phyloP scores from a whole-genome alignment of 2,797 vertebrate species.

The Urocyon cinereoargenteus region DNA sequence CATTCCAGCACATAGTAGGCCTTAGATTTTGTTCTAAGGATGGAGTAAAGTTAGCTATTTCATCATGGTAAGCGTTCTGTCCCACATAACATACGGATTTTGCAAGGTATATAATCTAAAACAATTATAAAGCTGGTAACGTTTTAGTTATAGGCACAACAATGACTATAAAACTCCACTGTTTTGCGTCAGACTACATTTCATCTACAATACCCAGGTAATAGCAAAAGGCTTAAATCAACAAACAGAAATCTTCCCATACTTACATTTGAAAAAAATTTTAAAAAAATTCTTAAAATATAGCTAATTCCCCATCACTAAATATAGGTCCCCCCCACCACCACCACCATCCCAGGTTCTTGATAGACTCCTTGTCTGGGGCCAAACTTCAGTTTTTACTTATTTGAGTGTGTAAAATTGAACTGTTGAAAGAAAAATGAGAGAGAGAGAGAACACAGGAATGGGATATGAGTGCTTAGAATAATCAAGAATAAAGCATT shows the following conservation, averaged over 20 bases:
- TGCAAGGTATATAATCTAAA: conserved; percentile 23
- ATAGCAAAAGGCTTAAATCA: conserved; percentile 9
- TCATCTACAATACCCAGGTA: neutral
- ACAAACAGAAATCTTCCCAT: conserved; percentile 4
- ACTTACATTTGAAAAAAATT: neutral
- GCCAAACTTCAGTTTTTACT: conserved; percentile 29
- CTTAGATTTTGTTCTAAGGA: conserved; percentile 5
- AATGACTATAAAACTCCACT: neutral
- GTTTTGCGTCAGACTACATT: neutral
- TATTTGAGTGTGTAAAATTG: neutral
- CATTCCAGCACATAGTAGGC: conserved; percentile 35
- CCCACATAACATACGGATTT: neutral
- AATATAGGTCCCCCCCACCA: neutral
- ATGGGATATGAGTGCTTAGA: neutral
- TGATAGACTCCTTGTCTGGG: neutral
- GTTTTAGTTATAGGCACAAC: neutral
- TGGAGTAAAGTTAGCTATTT: neutral
- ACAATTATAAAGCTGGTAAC: conserved; percentile 26
- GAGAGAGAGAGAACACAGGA: neutral
- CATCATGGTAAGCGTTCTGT: neutral
- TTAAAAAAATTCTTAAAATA: neutral
- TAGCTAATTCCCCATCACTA: neutral
- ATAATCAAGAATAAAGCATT: conserved; percentile 47
- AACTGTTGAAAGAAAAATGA: neutral
- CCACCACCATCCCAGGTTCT: neutral